These are phyloP conservation scores for Zaprionus obscuricornis DNA, from an alignment of 2,888 invertebrate species.

Conservation along the genomic window DNA sequence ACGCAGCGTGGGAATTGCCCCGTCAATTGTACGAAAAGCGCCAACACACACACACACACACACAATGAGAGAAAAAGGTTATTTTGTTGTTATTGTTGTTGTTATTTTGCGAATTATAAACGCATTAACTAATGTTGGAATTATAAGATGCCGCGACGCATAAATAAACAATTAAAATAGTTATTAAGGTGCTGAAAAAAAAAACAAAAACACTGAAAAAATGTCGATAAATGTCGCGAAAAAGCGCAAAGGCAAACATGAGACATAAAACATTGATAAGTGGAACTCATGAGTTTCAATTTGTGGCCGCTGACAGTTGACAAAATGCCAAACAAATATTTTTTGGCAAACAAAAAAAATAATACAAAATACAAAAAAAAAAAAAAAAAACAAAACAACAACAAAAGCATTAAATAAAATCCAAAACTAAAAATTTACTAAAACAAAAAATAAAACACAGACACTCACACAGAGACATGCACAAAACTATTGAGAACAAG, in stretches of 20 bases:
- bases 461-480: too few species aligned
- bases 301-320: constrained; percentile 52
- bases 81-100: constrained; percentile 27
- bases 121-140: constrained; percentile 69
- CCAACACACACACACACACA: constrained; percentile 45
- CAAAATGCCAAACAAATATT: constrained; percentile 53
- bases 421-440: constrained; percentile 9
- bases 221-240: constrained; percentile 45
- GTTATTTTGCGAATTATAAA: constrained; percentile 67
- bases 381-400: too few species aligned
- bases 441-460: constrained; percentile 10
- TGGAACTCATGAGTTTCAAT: constrained; percentile 54
- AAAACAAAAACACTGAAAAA: constrained; percentile 2
- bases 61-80: constrained; percentile 8
- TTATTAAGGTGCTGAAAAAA: constrained; percentile 12
- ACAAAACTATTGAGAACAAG: constrained; percentile 3
- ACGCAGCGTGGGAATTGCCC: constrained; percentile 71
- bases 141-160: constrained; percentile 43
- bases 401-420: too few species aligned
- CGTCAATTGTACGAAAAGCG: constrained; percentile 72
- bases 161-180: constrained; percentile 56
- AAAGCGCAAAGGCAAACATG: constrained; percentile 22
- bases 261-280: constrained; percentile 51
- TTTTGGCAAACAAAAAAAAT: constrained; percentile 29
- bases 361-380: constrained; percentile 15